Percentiles rank a stretch among this genome's conserved stretches.
phyloP scores from a whole-genome alignment of 2,888 invertebrate species.

The Parasteatoda lunata region DNA sequence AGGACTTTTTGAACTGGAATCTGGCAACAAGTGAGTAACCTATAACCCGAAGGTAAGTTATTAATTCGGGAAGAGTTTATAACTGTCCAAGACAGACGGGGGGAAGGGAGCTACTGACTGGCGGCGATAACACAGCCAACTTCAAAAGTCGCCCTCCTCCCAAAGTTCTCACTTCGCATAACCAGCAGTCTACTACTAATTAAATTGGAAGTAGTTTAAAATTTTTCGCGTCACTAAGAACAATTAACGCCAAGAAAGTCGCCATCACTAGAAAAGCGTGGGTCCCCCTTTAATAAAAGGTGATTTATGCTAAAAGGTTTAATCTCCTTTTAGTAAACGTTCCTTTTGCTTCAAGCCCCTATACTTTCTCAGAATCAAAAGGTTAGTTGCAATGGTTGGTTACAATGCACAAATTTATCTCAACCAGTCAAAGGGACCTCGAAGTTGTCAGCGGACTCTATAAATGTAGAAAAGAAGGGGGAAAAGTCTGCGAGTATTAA shows the following conservation, averaged over 20 bases:
- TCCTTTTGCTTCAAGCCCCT: neutral
- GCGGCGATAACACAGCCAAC: conserved; percentile 51
- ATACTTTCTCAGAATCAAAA: conserved; percentile 47
- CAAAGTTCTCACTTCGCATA: neutral
- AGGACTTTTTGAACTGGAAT: conserved; percentile 11
- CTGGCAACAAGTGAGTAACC: conserved; percentile 40
- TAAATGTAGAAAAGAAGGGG: neutral
- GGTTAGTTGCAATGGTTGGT: conserved; percentile 41
- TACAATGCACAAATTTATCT: conserved; percentile 59
- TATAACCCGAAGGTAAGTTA: conserved; percentile 43
- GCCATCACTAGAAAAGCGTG: conserved; percentile 26
- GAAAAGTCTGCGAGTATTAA: conserved; percentile 35
- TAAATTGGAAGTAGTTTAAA: conserved; percentile 65
- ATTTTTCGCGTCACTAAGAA: conserved; percentile 64
- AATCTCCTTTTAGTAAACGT: conserved; percentile 28
- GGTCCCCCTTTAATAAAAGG: conserved; percentile 59
- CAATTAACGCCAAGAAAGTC: conserved; percentile 57
- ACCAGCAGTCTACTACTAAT: conserved; percentile 43
- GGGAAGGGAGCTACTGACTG: conserved; percentile 42
- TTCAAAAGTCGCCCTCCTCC: conserved; percentile 47
- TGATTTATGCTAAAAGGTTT: conserved; percentile 65
- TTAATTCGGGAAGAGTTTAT: conserved; percentile 25
- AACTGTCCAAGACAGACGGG: conserved; percentile 26
- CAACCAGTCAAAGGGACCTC: conserved; percentile 30
- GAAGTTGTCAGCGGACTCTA: conserved; percentile 39